Evolutionary conservation across 92 coral and sea anemone species (phyloP).

Genomic region (Isaurus tuberculatus): DNA sequence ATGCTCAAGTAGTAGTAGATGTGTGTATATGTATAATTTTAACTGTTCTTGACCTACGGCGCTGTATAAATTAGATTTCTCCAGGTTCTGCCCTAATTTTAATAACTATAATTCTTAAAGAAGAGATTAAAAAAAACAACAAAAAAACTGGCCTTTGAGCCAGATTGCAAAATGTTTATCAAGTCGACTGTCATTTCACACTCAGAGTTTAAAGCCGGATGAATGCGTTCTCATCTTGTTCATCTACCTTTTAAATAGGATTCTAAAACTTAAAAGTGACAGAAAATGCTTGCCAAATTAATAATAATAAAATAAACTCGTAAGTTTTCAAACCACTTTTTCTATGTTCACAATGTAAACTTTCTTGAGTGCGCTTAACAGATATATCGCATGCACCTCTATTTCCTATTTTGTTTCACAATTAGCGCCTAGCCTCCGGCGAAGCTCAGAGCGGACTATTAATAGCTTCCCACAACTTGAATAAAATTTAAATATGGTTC

Average conservation of each 20-base stretch:
- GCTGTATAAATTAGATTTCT: background rate
- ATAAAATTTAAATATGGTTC: slow-evolving; percentile 31
- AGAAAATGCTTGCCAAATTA: background rate
- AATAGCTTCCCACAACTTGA: slow-evolving; percentile 40
- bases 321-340: background rate
- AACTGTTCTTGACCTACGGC: slow-evolving; percentile 16
- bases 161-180: background rate
- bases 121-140: background rate
- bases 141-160: background rate
- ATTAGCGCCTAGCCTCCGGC: slow-evolving; percentile 51
- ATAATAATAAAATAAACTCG: background rate
- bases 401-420: slow-evolving; percentile 52
- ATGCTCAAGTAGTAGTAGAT: slow-evolving; percentile 59
- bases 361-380: slow-evolving; percentile 19
- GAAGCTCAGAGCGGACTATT: slow-evolving; percentile 29
- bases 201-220: slow-evolving; percentile 16
- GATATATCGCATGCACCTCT: slow-evolving; percentile 37
- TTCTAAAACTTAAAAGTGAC: background rate
- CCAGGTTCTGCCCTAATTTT: background rate
- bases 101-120: background rate
- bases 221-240: slow-evolving; percentile 39
- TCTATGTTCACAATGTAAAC: background rate
- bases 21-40: slow-evolving; percentile 21
- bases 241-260: slow-evolving; percentile 21
- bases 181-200: slow-evolving; percentile 20